Base-by-base conservation (phyloP, 2,113 vertebrate species). In the Ochotona princeps region DNA sequence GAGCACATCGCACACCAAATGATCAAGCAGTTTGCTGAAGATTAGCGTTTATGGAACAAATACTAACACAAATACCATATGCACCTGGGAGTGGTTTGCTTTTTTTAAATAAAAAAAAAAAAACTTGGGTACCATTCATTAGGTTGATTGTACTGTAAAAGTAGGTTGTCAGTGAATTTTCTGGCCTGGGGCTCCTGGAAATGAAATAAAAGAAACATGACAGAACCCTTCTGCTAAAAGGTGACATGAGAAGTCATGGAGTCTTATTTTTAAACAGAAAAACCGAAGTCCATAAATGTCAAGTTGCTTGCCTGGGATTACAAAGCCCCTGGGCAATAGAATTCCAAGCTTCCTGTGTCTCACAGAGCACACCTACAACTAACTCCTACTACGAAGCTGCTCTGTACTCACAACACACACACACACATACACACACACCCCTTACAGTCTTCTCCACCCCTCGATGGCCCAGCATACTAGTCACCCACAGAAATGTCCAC, bases 11-110 rank as follows among this genome's bases (percentile, higher is more conserved):
- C 90, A 86, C 81, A 96, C 93, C 83, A 97, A 96, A 95, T 96
- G 94, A 94, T 94, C 96, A 97, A 96, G 92, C 60, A 94, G 90
- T 96, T 93, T 95, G 86, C 94, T 38, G 75, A 87, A 93, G 78
- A 93, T 94, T 88, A 93, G 83, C 92, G 89, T 90, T 92, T 92
- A 93, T 93, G 88, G 88, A 92, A 93, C 87, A 96, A 89, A 87
- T 83, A 94, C 92, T 87, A 85, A 76, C 66, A 67, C 90, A 92
- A 93, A 95, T 93, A 90, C 80, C 95, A 97, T 93, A 90, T 88
- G 93, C 5, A 95, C 85, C 75, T 89, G 90, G 78, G 82, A 93
- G 72, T 83, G 88, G 72, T 66, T 92, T 96, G 14, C 63, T 69
- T 94, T 91, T 89, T 75, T 49, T 44, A 44, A 44, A 44, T 4